Evolutionary conservation across 2,797 vertebrate genomes (phyloP), one percentile per base, ranked within the genome.

Genomic region (Carapus acus): DNA sequence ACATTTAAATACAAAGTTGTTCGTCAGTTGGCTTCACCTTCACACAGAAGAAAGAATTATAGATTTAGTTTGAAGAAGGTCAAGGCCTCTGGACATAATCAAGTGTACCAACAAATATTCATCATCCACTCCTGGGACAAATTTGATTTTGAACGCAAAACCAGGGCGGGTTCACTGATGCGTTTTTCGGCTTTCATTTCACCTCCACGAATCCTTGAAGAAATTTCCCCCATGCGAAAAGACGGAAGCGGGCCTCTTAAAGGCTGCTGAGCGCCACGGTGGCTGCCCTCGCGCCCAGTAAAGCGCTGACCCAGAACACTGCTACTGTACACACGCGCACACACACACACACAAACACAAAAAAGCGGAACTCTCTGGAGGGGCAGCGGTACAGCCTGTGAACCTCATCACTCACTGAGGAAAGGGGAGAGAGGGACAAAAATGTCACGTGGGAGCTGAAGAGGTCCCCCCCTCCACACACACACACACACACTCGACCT

Each of bases 321-420:
- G 72, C 82, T 79, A 84, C 83, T 83, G 79, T 77, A 79, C 62
- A 69, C 70, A 71, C 6, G 62, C 53, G 57, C 67, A 67, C 52
- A 75, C 53, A 58, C 67, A 67, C 52, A 50, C 36, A 67, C 24
- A 36, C 19, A 29, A 37, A 54, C 21, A 74, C 21, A 67, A 58
- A 67, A 58, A 66, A 38, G 67, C 4, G 16, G 2, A 56, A 40
- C 38, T 78, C 80, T 68, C 69, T 3, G 1, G 75, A 70, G 76
- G 62, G 47, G 49, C 37, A n/a, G 34, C 60, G 43, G 65, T 39
- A 45, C 67, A 71, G 78, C 65, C 79, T 85, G 80, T 62, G 71
- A 83, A 81, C 66, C 70, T 79, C 83, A 81, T 86, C 76, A 85
- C 76, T 79, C 64, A 80, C 62, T 45, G 11, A 66, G 49, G 52